Evolutionary conservation across 2,888 invertebrate species (phyloP).

Genomic region (Drosophila meridiana): DNA sequence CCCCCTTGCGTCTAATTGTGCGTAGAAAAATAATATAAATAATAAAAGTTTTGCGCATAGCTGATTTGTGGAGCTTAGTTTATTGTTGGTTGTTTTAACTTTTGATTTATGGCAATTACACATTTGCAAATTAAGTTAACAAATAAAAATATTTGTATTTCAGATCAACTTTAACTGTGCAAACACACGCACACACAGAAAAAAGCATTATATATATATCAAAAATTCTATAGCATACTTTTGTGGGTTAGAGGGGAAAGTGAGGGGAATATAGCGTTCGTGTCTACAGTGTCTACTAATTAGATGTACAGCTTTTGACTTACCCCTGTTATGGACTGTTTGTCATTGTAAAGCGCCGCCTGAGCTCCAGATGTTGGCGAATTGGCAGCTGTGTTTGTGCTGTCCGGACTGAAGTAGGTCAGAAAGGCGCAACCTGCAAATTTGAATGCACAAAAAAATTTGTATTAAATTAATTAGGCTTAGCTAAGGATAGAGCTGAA

Average conservation of each 20-base stretch:
- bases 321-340: conserved; percentile 99
- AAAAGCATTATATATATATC: background rate
- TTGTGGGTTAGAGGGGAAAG: background rate
- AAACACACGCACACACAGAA: conserved; percentile 26
- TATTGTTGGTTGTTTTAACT: conserved; percentile 20
- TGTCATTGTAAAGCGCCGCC: conserved; percentile 92
- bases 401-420: conserved; percentile 98
- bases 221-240: conserved; percentile 27
- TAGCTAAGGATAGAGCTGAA: background rate
- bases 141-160: conserved; percentile 43
- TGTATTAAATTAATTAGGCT: background rate
- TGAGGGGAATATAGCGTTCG: background rate
- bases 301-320: conserved; percentile 86
- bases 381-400: conserved; percentile 87
- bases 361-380: conserved; percentile 88
- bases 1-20: conserved; percentile 23
- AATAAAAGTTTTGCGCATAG: conserved; percentile 32
- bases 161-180: conserved; percentile 44
- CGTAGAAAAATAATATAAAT: conserved; percentile 21
- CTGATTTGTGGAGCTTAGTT: conserved; percentile 34
- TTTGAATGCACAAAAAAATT: background rate
- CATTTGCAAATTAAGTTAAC: conserved; percentile 37
- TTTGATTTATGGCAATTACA: conserved; percentile 43
- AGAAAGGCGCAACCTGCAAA: conserved; percentile 97
- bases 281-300: conserved; percentile 13